These are phyloP conservation scores for Myxocyprinus asiaticus DNA, from an alignment of 2,113 vertebrate species.

Conservation along the genomic window DNA sequence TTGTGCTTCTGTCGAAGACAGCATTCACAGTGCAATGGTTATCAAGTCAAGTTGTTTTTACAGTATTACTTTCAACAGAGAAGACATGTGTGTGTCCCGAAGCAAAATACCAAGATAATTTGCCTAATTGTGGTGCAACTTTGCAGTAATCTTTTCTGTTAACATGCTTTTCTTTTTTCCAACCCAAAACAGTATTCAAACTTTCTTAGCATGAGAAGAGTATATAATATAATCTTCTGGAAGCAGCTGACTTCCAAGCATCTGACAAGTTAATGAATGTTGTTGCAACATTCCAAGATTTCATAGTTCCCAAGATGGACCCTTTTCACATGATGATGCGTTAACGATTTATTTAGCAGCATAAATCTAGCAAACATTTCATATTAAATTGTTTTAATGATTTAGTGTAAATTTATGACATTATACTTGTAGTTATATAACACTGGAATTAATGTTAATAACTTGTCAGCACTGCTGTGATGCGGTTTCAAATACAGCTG, in stretches of 20 bases:
- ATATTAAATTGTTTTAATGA: too few relatives aligned
- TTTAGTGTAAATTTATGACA: too few relatives aligned
- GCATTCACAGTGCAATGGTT: conserved; percentile 9
- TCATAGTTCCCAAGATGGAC: too few relatives aligned
- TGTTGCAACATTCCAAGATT: background rate
- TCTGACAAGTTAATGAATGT: background rate
- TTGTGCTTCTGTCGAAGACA: conserved; percentile 15
- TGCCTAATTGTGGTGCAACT: conserved; percentile 14
- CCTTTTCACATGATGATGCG: too few relatives aligned
- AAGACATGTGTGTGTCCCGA: conserved; percentile 20
- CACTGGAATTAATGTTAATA: too few relatives aligned
- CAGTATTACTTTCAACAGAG: conserved; percentile 57
- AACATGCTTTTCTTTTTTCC: conserved; percentile 43
- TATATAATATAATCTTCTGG: background rate
- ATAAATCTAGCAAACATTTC: too few relatives aligned
- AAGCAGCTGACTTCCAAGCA: background rate
- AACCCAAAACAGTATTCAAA: conserved; percentile 44
- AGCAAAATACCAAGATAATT: conserved; percentile 18
- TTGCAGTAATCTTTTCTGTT: conserved; percentile 14
- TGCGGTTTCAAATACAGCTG: too few relatives aligned
- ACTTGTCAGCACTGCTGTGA: too few relatives aligned
- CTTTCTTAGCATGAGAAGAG: conserved; percentile 2
- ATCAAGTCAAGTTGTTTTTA: conserved; percentile 1
- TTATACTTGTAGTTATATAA: too few relatives aligned
- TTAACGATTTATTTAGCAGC: too few relatives aligned